A percentile compares a stretch with the other conserved stretches of the same genome.
These are phyloP conservation scores for Presbytis comata DNA, from an alignment of 2,797 vertebrate species.

Conservation along the genomic window DNA sequence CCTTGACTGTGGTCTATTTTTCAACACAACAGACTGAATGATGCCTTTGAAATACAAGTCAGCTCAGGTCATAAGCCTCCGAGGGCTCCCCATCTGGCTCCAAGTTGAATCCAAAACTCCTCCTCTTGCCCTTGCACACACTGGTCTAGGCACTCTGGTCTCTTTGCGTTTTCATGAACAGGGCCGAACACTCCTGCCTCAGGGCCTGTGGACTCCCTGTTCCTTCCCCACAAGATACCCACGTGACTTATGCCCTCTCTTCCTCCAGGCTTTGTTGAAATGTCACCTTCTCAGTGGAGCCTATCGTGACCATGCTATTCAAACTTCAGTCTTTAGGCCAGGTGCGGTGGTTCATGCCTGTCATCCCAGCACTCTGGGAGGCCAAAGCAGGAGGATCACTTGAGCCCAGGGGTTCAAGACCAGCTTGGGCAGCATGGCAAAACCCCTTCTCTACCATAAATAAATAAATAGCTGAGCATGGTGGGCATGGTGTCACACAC, in stretches of 20 bases:
- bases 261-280: neutral
- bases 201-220: neutral
- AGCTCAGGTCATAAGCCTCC: constrained; percentile 11
- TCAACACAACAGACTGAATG: neutral
- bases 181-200: neutral
- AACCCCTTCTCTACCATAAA: neutral
- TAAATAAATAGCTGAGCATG: neutral
- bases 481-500: too few species aligned
- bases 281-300: neutral
- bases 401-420: neutral
- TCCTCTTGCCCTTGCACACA: accelerated
- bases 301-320: neutral
- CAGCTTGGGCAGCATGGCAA: neutral
- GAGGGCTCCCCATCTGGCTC: neutral
- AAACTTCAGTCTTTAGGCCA: neutral
- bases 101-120: neutral
- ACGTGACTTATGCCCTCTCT: neutral
- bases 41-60: constrained; percentile 10
- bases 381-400: neutral
- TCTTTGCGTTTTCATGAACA: neutral
- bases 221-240: neutral
- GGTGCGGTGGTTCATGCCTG: neutral
- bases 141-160: neutral
- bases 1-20: constrained; percentile 35
- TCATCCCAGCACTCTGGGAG: neutral